phyloP scores from a whole-genome alignment of 2,797 vertebrate genomes.

The Danionella dracula region DNA sequence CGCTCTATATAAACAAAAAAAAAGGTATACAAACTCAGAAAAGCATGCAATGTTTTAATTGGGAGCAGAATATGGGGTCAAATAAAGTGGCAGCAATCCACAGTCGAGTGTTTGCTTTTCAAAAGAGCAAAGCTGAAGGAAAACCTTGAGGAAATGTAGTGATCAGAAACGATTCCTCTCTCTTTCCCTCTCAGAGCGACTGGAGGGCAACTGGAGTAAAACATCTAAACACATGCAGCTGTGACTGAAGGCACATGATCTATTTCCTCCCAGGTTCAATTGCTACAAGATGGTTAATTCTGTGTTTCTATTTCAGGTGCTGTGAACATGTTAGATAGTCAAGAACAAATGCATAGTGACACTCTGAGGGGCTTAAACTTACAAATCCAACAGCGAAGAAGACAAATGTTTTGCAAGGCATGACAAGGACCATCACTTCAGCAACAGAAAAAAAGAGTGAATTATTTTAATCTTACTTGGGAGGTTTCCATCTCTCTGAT shows the following conservation, averaged over 20 bases:
- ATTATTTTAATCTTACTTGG: too few relatives aligned
- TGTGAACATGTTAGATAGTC: not conserved
- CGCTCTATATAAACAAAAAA: too few relatives aligned
- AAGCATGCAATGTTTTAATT: too few relatives aligned
- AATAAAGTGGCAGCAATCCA: not conserved
- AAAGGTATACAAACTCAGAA: too few relatives aligned
- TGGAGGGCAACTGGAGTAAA: conserved; percentile 32
- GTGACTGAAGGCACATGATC: conserved; percentile 33
- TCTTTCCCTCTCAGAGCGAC: not conserved
- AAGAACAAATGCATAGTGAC: not conserved
- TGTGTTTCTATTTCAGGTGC: conserved; percentile 1
- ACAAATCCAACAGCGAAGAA: not conserved
- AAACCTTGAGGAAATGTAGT: not conserved
- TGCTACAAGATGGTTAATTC: conserved; percentile 26
- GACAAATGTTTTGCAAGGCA: not conserved
- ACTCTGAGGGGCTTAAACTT: not conserved
- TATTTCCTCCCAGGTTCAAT: conserved; percentile 25
- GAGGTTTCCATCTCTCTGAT: too few relatives aligned
- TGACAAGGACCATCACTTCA: too few relatives aligned
- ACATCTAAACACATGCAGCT: conserved; percentile 27
- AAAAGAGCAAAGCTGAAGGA: not conserved
- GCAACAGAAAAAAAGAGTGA: too few relatives aligned
- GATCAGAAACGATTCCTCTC: conserved; percentile 15
- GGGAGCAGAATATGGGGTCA: not conserved
- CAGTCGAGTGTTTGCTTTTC: not conserved